Conservation (phyloP, 2,113 vertebrate species). For the Anthoscopus minutus region DNA sequence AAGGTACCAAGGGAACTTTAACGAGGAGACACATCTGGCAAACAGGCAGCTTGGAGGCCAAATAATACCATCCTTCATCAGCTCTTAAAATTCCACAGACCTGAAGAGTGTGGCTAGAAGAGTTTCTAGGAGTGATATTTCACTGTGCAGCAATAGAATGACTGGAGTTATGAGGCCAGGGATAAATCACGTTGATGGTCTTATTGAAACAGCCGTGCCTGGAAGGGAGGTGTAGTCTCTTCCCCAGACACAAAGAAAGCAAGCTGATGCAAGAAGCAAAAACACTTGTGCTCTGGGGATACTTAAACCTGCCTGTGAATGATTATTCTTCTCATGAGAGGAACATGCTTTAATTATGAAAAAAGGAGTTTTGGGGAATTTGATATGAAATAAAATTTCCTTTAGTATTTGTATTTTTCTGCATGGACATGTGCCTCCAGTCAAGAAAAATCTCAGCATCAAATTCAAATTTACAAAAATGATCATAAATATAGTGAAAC, state of each 20-base stretch:
- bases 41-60: not conserved
- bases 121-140: slow-evolving; percentile 43
- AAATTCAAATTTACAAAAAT: not conserved
- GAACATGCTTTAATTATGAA: not conserved
- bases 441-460: not conserved
- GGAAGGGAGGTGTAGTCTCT: not conserved
- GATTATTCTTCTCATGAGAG: not conserved
- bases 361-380: not conserved
- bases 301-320: not conserved
- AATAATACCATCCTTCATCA: slow-evolving; percentile 10
- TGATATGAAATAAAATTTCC: not conserved
- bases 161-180: slow-evolving; percentile 40
- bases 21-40: slow-evolving; percentile 12
- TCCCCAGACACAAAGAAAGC: slow-evolving; percentile 3
- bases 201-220: slow-evolving; percentile 5
- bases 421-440: not conserved
- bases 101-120: not conserved
- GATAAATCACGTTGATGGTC: slow-evolving; percentile 48
- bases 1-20: slow-evolving; percentile 18
- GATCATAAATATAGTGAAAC: not conserved
- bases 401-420: not conserved
- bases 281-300: not conserved
- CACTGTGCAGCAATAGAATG: slow-evolving; percentile 17
- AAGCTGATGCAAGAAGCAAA: slow-evolving; percentile 13
- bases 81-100: slow-evolving; percentile 26